A percentile compares a stretch with the other conserved stretches of the same genome.
Conservation (phyloP, 1,140 invertebrate species). For the Tetragonula clypearis region DNA sequence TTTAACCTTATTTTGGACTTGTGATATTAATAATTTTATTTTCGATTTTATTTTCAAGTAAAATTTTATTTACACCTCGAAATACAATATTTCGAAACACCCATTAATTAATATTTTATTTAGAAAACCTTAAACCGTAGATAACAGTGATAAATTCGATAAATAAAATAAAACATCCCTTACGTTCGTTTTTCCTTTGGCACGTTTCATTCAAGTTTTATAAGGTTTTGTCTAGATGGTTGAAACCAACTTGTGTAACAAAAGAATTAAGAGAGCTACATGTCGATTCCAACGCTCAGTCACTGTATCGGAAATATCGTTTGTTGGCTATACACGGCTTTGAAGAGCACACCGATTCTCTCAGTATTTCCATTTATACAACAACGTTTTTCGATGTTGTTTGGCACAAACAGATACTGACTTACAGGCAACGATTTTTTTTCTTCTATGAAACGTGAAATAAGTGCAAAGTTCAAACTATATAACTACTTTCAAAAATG, state of each 20-base stretch:
- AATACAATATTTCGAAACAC: no score
- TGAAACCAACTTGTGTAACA: background rate
- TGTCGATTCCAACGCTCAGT: slow-evolving; percentile 21
- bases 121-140: background rate
- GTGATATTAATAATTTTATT: no score
- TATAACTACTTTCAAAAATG: background rate
- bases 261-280: slow-evolving; percentile 17
- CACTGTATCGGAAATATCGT: slow-evolving; percentile 23
- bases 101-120: background rate
- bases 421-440: background rate
- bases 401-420: background rate
- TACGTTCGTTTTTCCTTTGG: background rate
- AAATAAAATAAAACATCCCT: background rate
- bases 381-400: background rate
- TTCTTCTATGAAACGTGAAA: background rate
- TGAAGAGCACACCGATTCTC: background rate
- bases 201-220: background rate
- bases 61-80: no score
- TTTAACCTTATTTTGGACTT: no score
- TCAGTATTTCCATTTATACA: background rate
- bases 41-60: no score
- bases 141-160: background rate
- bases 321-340: slow-evolving; percentile 7
- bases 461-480: background rate
- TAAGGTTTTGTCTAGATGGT: slow-evolving; percentile 8